These are phyloP conservation scores for Coboldia fuscipes DNA, from an alignment of 1,140 invertebrate genomes.

Conservation along the genomic window DNA sequence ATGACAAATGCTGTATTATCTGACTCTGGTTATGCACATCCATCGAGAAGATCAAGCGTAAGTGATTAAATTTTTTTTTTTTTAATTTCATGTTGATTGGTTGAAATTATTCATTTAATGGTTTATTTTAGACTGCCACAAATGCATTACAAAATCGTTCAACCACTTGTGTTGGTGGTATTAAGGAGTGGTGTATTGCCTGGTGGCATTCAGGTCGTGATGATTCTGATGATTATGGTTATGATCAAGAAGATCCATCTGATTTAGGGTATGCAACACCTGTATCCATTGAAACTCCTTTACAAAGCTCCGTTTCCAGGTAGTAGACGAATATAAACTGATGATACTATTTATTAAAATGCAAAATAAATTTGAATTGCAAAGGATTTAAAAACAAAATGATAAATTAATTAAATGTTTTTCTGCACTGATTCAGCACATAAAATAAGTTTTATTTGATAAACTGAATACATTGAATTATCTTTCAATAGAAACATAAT, in stretches of 20 bases:
- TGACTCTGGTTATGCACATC: conserved; percentile 16
- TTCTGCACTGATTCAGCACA: too few species aligned
- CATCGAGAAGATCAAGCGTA: background rate
- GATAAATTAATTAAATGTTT: too few species aligned
- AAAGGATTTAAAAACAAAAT: too few species aligned
- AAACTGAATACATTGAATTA: too few species aligned
- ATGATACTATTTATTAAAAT: too few species aligned
- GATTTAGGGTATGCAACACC: conserved; percentile 55
- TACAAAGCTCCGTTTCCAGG: conserved; percentile 60
- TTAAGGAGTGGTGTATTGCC: conserved; percentile 58
- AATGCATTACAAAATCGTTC: conserved; percentile 16
- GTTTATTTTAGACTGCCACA: conserved; percentile 1
- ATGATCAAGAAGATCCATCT: conserved; percentile 42
- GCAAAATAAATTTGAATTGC: too few species aligned
- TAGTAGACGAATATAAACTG: too few species aligned
- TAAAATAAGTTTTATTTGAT: too few species aligned
- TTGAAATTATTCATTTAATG: background rate
- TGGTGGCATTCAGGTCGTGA: conserved; percentile 71
- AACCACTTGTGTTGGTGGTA: conserved; percentile 17
- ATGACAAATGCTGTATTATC: conserved; percentile 32
- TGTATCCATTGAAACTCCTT: conserved; percentile 63
- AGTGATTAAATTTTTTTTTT: background rate
- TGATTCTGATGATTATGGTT: conserved; percentile 46
- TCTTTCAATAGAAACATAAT: too few species aligned
- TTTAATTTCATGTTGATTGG: background rate